Evolutionary conservation across 2,113 vertebrate species (phyloP), one percentile per base, ranked within the genome.

Genomic region (Hiodon alosoides): DNA sequence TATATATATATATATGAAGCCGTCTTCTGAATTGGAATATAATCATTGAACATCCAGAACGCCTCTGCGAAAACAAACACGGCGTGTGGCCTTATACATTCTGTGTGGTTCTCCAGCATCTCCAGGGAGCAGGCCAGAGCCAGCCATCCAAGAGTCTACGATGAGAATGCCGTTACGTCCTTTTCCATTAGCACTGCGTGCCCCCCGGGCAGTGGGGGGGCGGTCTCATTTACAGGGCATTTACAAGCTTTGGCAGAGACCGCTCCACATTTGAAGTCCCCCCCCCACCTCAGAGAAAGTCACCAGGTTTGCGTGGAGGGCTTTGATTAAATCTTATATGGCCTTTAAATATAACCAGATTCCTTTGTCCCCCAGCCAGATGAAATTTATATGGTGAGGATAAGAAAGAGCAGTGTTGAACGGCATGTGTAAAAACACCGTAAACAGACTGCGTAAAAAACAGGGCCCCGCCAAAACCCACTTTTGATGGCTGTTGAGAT

Each of bases 51-150:
- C n/a, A n/a, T n/a, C n/a, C n/a, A n/a, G n/a, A n/a, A n/a, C n/a
- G n/a, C n/a, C n/a, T n/a, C n/a, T n/a, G n/a, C n/a, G n/a, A n/a
- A n/a, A n/a, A n/a, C n/a, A n/a, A 46, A 8, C 68, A 55, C 52
- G 13, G 48, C 11, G 7, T 69, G 65, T 16, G 50, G 53, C 73
- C 73, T 67, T 75, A 75, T 75, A 67, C 64, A 75, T 67, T 76
- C 58, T 31, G 47, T 17, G 31, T 50, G 46, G 1, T 67, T 73
- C 65, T 13, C 70, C 11, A 14, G 54, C 67, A 51, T 55, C 71
- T 73, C 78, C 80, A 83, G 81, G 86, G 83, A 84, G 85, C 83
- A 80, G 83, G 85, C 83, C 87, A 84, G 81, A 85, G 84, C 86
- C 84, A 83, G 80, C 83, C 67, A 58, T 80, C 69, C 13, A 48